A percentile compares a stretch with the other conserved stretches of the same genome.
These are phyloP conservation scores for Streblospio benedicti DNA, from an alignment of 1,140 invertebrate species.

Conservation along the genomic window DNA sequence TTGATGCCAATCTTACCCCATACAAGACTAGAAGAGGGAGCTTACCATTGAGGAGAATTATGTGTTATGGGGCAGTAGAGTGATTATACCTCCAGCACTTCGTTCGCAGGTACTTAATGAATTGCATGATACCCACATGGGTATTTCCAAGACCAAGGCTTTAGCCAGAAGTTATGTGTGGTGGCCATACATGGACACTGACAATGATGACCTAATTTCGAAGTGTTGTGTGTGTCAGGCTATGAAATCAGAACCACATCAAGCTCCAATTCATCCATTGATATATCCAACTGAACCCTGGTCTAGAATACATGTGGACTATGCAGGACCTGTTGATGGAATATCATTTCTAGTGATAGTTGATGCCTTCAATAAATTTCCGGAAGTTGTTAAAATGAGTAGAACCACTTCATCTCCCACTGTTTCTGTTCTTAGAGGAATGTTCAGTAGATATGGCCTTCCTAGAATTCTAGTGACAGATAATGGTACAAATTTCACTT, in stretches of 20 bases:
- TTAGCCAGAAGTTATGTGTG: constrained; percentile 5
- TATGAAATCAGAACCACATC: constrained; percentile 20
- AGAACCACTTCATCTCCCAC: not conserved
- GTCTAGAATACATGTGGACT: constrained; percentile 50
- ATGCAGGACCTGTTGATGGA: constrained; percentile 44
- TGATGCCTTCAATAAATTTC: constrained; percentile 5
- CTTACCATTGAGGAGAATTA: not conserved
- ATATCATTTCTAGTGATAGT: constrained; percentile 30
- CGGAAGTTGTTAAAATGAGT: not conserved
- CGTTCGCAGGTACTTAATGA: not conserved
- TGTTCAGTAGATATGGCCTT: not conserved
- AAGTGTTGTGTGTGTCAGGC: constrained; percentile 24
- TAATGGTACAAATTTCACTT: constrained; percentile 27
- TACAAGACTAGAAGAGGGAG: not conserved
- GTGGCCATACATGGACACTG: constrained; percentile 8
- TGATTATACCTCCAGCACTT: not conserved
- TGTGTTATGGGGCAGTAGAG: not conserved
- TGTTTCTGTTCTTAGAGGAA: not conserved
- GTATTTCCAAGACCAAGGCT: constrained; percentile 8
- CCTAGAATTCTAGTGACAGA: constrained; percentile 22
- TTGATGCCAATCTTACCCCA: not conserved
- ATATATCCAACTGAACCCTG: constrained; percentile 39
- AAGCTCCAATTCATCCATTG: constrained; percentile 32
- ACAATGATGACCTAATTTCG: not conserved
- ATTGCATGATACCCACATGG: constrained; percentile 1